Base-by-base conservation (phyloP, 2,888 invertebrate genomes). In the Panopea generosa region DNA sequence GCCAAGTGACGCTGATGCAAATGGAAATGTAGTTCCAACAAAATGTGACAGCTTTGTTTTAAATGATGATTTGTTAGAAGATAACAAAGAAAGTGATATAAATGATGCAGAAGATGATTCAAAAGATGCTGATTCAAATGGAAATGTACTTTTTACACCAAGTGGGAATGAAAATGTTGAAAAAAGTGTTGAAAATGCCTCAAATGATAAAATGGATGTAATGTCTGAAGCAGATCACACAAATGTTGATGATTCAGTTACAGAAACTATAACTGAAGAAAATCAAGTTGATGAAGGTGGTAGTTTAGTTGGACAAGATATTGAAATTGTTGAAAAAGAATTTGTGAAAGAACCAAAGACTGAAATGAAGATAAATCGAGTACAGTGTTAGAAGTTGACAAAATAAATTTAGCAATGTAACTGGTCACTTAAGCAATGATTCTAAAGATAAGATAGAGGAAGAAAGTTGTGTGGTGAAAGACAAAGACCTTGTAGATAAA, bases 161-260 rank as follows among this genome's bases (percentile, higher is more conserved):
- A 26, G n/a, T 29, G 38, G 27, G 26, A 49, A 55, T 43, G 20
- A 26, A 61, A 20, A 18, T 61, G 62, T 49, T 16, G 24, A 22
- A 18, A 50, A 47, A 6, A 18, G 29, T 22, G n/a, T n/a, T n/a
- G n/a, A n/a, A n/a, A n/a, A n/a, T n/a, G n/a, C n/a, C n/a, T n/a
- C n/a, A n/a, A n/a, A n/a, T n/a, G n/a, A n/a, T n/a, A n/a, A n/a
- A n/a, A n/a, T n/a, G n/a, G n/a, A n/a, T n/a, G n/a, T 29, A 45
- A 49, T 61, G 6, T 62, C 38, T 62, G 50, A 49, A n/a, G 47
- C 45, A 29, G 55, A 49, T 16, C 26, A 53, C 3, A 22, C 26
- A n/a, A 52, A 53, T 50, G 47, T 59, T 33, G 65, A 53, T 16
- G 45, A 49, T 53, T 55, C 24, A 38, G 18, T 22, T 50, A 55